Evolutionary conservation across 2,888 invertebrate genomes (phyloP), one percentile per base, ranked within the genome.

Genomic region (Bembecia ichneumoniformis): DNA sequence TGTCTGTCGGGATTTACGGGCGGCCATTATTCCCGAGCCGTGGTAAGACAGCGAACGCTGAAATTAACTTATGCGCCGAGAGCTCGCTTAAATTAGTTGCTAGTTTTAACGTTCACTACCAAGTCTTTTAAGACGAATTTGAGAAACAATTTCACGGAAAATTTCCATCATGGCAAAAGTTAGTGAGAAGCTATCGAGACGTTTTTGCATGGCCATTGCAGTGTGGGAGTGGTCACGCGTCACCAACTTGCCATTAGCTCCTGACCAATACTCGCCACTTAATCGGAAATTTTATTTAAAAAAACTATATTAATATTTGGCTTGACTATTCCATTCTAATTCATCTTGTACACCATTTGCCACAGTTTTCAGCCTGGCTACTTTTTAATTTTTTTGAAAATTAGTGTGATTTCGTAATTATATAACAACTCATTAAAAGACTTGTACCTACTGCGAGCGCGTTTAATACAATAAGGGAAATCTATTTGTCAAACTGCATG

Each of bases 1-100:
- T 71, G 81, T 81, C 83, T 81, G 77, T 62, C 55, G 74, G 78
- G 80, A 84, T 82, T 84, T 81, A 80, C 72, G 66, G 67, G 57
- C 66, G 58, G 66, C 68, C 71, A 69, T 74, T 77, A 77, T 74
- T 71, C 68, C 59, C 52, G 61, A 60, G 62, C 64, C 57, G 60
- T 59, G 63, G 60, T 58, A 76, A 77, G 76, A 77, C 70, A 74
- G 67, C 59, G 58, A 62, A 63, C 56, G 64, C 60, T 64, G 62
- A 68, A 76, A 79, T 79, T 75, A 70, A 76, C 78, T 78, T 72
- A 71, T 62, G 62, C 67, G 59, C 56, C 57, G 66, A 62, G 62
- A 67, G 65, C 66, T 68, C 63, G 57, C 63, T 66, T 68, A 68
- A 77, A 74, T 73, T 73, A 74, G 70, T 72, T 69, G 62, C 67